Evolutionary conservation across 2,888 invertebrate species (phyloP).

Genomic region (Eurois occulta): DNA sequence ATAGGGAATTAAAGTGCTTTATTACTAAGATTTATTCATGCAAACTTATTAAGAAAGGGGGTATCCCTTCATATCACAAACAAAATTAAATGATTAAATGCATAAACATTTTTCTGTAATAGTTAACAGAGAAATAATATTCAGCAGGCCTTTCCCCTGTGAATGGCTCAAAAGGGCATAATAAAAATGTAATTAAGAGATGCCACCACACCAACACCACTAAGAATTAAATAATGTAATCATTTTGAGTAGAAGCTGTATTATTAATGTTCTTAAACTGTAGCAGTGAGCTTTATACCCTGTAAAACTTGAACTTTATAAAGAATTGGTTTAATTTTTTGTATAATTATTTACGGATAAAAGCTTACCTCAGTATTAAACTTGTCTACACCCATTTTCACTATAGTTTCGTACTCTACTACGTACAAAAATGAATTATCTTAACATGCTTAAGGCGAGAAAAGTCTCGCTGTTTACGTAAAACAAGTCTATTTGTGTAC

Average conservation of each 20-base stretch:
- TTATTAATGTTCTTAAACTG: background rate
- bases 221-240: background rate
- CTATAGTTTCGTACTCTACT: slow-evolving; percentile 3
- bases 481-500: slow-evolving; percentile 44
- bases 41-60: background rate
- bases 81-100: background rate
- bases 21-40: background rate
- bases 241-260: background rate
- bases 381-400: slow-evolving; percentile 84
- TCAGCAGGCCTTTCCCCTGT: background rate
- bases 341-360: background rate
- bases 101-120: background rate
- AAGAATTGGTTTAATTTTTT: too few relatives aligned
- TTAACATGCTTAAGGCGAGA: slow-evolving; percentile 27
- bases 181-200: too few relatives aligned
- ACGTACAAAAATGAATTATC: slow-evolving; percentile 10
- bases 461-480: slow-evolving; percentile 17
- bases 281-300: background rate
- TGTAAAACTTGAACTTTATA: background rate
- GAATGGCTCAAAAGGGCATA: background rate
- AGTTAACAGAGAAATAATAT: background rate
- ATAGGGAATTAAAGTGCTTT: background rate
- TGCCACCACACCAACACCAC: background rate
- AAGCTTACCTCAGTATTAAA: slow-evolving; percentile 75
- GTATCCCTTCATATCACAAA: background rate